These are phyloP conservation scores for Pristionchus japonicus DNA, from an alignment of 2,888 invertebrate genomes.

Conservation along the genomic window DNA sequence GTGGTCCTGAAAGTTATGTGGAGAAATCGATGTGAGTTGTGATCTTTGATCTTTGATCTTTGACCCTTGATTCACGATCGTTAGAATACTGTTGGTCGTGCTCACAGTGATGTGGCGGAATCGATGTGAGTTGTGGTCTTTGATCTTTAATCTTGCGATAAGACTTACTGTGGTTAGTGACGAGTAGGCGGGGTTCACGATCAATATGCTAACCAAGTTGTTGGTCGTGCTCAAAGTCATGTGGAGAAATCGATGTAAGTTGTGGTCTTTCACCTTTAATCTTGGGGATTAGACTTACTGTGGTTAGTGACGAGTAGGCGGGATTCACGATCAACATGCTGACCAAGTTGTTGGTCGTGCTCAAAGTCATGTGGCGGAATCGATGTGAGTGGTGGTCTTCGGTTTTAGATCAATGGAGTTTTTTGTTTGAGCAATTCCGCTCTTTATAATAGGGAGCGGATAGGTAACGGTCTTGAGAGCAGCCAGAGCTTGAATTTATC, in stretches of 20 bases:
- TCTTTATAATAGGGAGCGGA: too few relatives aligned
- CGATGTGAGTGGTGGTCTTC: conserved; percentile 68
- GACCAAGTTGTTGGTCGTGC: conserved; percentile 80
- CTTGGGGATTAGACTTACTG: background rate
- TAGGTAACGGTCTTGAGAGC: too few relatives aligned
- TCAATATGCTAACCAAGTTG: conserved; percentile 90
- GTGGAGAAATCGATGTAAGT: conserved; percentile 72
- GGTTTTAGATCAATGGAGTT: too few relatives aligned
- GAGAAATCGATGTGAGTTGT: conserved; percentile 70
- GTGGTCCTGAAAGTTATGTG: conserved; percentile 74
- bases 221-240: conserved; percentile 74
- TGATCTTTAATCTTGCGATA: too few relatives aligned
- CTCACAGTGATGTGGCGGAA: conserved; percentile 50
- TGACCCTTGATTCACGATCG: background rate
- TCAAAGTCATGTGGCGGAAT: conserved; percentile 73
- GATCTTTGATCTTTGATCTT: too few relatives aligned
- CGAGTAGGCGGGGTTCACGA: too few relatives aligned
- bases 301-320: background rate
- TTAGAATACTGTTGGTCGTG: too few relatives aligned
- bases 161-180: too few relatives aligned
- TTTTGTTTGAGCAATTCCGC: too few relatives aligned
- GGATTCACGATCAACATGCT: conserved; percentile 87
- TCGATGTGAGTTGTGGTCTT: background rate
- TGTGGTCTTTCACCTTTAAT: too few relatives aligned
- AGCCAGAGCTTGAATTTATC: background rate